Evolutionary conservation across 2,797 vertebrate genomes (phyloP).

Genomic region (Lindbergichthys nudifrons): DNA sequence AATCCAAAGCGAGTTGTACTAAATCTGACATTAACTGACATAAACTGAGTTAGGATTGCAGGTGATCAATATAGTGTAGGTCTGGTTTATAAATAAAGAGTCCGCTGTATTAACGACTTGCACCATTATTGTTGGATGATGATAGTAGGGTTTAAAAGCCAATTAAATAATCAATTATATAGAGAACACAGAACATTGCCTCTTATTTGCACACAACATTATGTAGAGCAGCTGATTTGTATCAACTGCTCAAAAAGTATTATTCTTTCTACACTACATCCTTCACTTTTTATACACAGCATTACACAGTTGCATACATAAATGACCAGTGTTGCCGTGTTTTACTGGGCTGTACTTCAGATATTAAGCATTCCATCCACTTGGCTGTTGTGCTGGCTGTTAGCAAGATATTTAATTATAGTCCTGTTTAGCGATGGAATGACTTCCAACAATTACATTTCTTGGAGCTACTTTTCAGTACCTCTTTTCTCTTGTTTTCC

Average conservation of each 20-base stretch:
- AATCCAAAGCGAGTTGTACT: background rate
- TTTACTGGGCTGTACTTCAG: background rate
- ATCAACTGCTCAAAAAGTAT: background rate
- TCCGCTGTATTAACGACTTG: background rate
- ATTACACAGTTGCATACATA: background rate
- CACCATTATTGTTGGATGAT: background rate
- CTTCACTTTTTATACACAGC: no score
- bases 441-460: background rate
- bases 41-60: background rate
- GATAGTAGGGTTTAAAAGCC: background rate
- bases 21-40: background rate
- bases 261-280: no score
- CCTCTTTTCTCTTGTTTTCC: background rate
- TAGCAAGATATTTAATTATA: conserved; percentile 8
- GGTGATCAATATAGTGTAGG: background rate
- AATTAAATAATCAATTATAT: background rate
- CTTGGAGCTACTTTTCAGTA: background rate
- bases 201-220: background rate
- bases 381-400: background rate
- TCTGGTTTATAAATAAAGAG: background rate
- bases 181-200: background rate
- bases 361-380: background rate
- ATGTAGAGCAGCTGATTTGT: background rate
- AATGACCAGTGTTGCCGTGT: conserved; percentile 1
- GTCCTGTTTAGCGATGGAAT: background rate